Percentiles rank a stretch among this genome's conserved stretches.
These are phyloP conservation scores for Poecilia velifera DNA, from an alignment of 2,797 vertebrate genomes.

Conservation along the genomic window DNA sequence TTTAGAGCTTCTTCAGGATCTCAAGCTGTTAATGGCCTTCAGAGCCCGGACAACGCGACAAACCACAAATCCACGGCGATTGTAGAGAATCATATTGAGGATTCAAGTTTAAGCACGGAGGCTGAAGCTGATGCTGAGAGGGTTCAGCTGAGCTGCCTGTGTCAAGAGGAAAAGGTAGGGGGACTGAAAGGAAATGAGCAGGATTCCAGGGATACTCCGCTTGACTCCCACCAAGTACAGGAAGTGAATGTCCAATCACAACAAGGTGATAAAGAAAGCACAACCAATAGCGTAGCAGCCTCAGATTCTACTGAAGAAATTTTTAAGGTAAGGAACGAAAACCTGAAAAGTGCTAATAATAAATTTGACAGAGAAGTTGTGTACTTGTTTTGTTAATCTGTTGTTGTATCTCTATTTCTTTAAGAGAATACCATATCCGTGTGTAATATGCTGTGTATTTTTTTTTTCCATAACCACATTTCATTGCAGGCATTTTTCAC, in stretches of 20 bases:
- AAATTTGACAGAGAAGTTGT: conserved; percentile 9
- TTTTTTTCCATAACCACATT: conserved; percentile 57
- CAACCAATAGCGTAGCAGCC: conserved; percentile 62
- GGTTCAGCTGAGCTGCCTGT: conserved; percentile 51
- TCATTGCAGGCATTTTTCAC: conserved; percentile 66
- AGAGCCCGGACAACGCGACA: conserved; percentile 35
- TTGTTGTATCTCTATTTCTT: conserved; percentile 14
- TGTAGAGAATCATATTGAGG: conserved; percentile 66
- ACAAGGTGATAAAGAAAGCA: conserved; percentile 71
- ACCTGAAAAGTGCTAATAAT: conserved; percentile 20
- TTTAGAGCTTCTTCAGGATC: conserved; percentile 70
- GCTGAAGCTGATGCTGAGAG: conserved; percentile 41
- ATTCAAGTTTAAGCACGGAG: conserved; percentile 44
- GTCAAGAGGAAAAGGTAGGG: conserved; percentile 61
- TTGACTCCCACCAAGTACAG: conserved; percentile 62
- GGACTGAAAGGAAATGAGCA: conserved; percentile 74
- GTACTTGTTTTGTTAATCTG: conserved; percentile 17
- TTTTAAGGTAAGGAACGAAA: conserved; percentile 79
- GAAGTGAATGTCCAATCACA: conserved; percentile 69
- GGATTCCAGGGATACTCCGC: conserved; percentile 75
- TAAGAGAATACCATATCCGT: conserved; percentile 9
- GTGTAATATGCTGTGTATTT: conserved; percentile 34
- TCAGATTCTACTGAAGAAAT: conserved; percentile 78
- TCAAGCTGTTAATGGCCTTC: conserved; percentile 64
- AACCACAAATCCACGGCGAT: conserved; percentile 60